Evolutionary conservation across 2,888 invertebrate species (phyloP).

Genomic region (Axea sp.): DNA sequence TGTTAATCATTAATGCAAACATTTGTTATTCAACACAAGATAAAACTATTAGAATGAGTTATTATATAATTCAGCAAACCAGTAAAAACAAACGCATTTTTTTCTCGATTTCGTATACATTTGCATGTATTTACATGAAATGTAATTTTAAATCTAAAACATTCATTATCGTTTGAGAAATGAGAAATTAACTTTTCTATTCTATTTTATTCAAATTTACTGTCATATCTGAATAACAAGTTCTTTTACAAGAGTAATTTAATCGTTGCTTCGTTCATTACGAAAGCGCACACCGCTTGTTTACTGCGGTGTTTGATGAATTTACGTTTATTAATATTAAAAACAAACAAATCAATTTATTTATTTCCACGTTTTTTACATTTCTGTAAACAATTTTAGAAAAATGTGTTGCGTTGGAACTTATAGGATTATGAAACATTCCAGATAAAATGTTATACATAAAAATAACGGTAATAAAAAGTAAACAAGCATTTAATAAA

Average conservation of each 20-base stretch:
- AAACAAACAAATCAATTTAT: too few relatives aligned
- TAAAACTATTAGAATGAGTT: slow-evolving; percentile 1
- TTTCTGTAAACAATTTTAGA: too few relatives aligned
- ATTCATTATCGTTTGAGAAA: not conserved
- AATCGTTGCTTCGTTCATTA: too few relatives aligned
- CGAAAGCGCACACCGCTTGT: too few relatives aligned
- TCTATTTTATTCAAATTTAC: slow-evolving; percentile 1
- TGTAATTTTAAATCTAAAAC: slow-evolving; percentile 2
- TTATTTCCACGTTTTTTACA: too few relatives aligned
- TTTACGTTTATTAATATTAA: too few relatives aligned
- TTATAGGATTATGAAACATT: too few relatives aligned
- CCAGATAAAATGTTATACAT: too few relatives aligned
- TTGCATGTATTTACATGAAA: slow-evolving; percentile 11
- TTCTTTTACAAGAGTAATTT: not conserved
- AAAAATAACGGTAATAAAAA: too few relatives aligned
- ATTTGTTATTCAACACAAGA: slow-evolving; percentile 5
- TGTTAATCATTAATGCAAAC: slow-evolving; percentile 2
- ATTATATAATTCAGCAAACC: slow-evolving; percentile 8
- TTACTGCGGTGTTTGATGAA: too few relatives aligned
- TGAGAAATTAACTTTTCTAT: not conserved
- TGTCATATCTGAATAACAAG: not conserved
- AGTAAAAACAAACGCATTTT: slow-evolving; percentile 6
- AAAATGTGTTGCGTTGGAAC: too few relatives aligned
- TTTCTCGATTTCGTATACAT: slow-evolving; percentile 2
- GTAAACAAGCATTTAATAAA: too few relatives aligned